phyloP scores from a whole-genome alignment of 1,140 invertebrate genomes.

The Helicoverpa armigera region DNA sequence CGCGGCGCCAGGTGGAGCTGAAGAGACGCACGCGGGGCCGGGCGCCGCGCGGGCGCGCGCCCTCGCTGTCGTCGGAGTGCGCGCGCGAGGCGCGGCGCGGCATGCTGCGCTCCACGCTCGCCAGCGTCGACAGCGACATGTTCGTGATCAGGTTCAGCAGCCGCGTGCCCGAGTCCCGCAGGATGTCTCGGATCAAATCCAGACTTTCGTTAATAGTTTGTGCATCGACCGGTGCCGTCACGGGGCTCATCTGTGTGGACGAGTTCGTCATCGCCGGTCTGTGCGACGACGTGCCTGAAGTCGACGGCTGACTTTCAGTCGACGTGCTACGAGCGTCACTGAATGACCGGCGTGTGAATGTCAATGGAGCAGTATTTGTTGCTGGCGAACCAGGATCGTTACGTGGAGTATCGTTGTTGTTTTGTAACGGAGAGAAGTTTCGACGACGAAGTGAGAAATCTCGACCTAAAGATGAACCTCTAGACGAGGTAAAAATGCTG shows the following conservation, averaged over 20 bases:
- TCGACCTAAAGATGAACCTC: constrained; percentile 59
- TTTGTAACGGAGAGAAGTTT: constrained; percentile 53
- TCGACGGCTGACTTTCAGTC: constrained; percentile 54
- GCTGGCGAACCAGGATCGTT: background rate
- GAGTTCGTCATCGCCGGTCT: constrained; percentile 67
- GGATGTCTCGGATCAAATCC: constrained; percentile 80
- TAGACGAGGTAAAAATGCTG: constrained; percentile 71
- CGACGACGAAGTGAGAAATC: constrained; percentile 63
- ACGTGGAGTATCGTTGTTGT: constrained; percentile 5
- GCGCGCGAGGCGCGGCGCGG: constrained; percentile 59
- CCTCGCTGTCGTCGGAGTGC: constrained; percentile 68
- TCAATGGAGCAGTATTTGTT: background rate
- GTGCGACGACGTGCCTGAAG: constrained; percentile 50
- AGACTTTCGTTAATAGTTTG: constrained; percentile 80
- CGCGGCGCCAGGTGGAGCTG: constrained; percentile 60
- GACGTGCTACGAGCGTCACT: constrained; percentile 17
- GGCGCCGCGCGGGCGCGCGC: constrained; percentile 43
- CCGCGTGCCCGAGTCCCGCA: constrained; percentile 84
- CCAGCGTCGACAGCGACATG: constrained; percentile 76
- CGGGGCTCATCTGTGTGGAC: constrained; percentile 66
- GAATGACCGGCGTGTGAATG: constrained; percentile 6
- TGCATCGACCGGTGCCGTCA: constrained; percentile 70
- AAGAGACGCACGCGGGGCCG: constrained; percentile 61
- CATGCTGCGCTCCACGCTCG: constrained; percentile 65
- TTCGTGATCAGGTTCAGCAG: constrained; percentile 82